Conservation (phyloP, 1,140 invertebrate species). For the Scylla paramamosain region DNA sequence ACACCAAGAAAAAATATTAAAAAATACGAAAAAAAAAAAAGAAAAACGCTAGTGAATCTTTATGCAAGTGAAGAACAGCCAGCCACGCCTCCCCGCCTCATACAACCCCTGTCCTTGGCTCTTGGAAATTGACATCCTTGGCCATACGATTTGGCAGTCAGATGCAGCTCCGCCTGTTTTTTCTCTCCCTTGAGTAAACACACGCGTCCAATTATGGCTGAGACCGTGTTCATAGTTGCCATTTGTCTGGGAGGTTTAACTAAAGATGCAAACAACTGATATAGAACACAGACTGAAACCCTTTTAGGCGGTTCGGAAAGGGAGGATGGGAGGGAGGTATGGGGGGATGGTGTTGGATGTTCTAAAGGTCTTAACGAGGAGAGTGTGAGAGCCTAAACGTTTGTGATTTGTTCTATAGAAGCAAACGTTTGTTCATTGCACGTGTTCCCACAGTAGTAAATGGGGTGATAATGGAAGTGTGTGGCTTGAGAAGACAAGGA, state of each 20-base stretch:
- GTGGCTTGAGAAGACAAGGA: no score
- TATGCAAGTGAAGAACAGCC: not conserved
- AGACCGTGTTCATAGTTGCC: not conserved
- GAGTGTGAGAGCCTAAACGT: not conserved
- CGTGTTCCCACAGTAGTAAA: no score
- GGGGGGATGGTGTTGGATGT: not conserved
- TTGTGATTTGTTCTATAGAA: not conserved
- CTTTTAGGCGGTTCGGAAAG: not conserved
- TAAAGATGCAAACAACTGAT: conserved; percentile 11
- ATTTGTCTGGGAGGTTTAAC: conserved; percentile 34
- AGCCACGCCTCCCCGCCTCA: conserved; percentile 39
- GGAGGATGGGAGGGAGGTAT: not conserved
- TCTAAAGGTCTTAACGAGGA: not conserved
- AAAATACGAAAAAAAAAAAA: not conserved
- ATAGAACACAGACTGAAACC: not conserved
- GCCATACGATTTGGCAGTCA: conserved; percentile 63
- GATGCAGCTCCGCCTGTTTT: conserved; percentile 42
- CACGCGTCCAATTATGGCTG: conserved; percentile 28
- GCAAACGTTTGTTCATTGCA: no score
- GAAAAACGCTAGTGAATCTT: not conserved
- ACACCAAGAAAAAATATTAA: not conserved
- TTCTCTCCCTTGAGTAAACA: conserved; percentile 27
- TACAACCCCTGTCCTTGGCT: conserved; percentile 63
- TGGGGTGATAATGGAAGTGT: no score
- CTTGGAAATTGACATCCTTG: conserved; percentile 46